Percentiles rank a stretch among this genome's conserved stretches.
Conservation (phyloP, 1,140 invertebrate species). For the Aphis gossypii region DNA sequence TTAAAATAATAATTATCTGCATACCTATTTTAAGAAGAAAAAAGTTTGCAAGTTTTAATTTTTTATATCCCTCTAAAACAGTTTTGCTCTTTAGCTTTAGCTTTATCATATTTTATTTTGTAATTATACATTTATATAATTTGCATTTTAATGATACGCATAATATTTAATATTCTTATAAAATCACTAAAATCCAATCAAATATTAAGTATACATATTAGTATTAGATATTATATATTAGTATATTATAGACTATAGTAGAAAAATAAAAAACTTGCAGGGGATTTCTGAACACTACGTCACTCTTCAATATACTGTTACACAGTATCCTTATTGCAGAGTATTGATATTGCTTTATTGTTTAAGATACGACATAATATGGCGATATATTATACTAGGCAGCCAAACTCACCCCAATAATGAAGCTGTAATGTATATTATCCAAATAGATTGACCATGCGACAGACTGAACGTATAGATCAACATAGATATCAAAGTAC, state of each 20-base stretch:
- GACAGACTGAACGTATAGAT: constrained; percentile 83
- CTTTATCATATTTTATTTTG: background rate
- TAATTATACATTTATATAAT: too few relatives aligned
- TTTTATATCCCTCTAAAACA: background rate
- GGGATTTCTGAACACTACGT: background rate
- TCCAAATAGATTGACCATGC: constrained; percentile 70
- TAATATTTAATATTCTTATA: too few relatives aligned
- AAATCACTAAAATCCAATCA: too few relatives aligned
- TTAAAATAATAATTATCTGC: too few relatives aligned
- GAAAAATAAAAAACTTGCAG: too few relatives aligned
- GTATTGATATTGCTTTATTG: background rate
- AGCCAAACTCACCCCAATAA: constrained; percentile 73
- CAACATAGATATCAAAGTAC: constrained; percentile 86
- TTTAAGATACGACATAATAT: background rate
- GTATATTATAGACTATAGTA: too few relatives aligned
- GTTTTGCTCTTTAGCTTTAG: background rate
- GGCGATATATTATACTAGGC: background rate
- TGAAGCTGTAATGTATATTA: constrained; percentile 81
- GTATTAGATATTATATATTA: too few relatives aligned
- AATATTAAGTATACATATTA: too few relatives aligned
- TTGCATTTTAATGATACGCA: too few relatives aligned
- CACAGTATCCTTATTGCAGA: background rate
- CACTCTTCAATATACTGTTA: background rate
- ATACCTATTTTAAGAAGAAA: background rate
- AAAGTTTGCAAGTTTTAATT: background rate